phyloP scores from a whole-genome alignment of 2,888 invertebrate genomes.

The Lutraria lutraria region DNA sequence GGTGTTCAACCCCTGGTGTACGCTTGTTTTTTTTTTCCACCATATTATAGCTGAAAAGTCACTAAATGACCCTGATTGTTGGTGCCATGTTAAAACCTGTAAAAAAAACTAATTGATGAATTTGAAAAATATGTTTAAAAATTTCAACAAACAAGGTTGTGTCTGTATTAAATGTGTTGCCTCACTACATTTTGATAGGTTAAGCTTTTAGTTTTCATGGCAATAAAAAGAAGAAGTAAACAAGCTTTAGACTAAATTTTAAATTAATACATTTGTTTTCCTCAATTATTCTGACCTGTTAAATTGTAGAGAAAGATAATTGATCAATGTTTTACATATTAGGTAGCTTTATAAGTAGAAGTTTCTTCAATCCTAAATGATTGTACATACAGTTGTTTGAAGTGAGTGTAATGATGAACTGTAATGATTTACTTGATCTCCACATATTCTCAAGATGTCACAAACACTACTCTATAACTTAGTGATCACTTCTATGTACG shows the following conservation, averaged over 20 bases:
- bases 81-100: too few relatives aligned
- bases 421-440: not conserved
- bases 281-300: not conserved
- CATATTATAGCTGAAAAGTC: too few relatives aligned
- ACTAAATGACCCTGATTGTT: too few relatives aligned
- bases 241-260: not conserved
- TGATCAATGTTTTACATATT: not conserved
- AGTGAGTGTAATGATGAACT: not conserved
- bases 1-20: too few relatives aligned
- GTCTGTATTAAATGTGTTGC: too few relatives aligned
- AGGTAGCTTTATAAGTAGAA: not conserved
- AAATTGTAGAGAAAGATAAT: not conserved
- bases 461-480: not conserved
- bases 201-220: not conserved
- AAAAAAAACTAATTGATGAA: too few relatives aligned
- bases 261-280: not conserved
- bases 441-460: not conserved
- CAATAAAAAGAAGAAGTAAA: not conserved
- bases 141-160: too few relatives aligned
- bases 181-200: too few relatives aligned
- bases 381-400: conserved; percentile 9
- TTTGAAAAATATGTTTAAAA: too few relatives aligned
- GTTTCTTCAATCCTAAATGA: not conserved
- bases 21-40: too few relatives aligned
- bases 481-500: not conserved